Evolutionary conservation across 2,888 invertebrate genomes (phyloP).

Genomic region (Copidosoma aretas): DNA sequence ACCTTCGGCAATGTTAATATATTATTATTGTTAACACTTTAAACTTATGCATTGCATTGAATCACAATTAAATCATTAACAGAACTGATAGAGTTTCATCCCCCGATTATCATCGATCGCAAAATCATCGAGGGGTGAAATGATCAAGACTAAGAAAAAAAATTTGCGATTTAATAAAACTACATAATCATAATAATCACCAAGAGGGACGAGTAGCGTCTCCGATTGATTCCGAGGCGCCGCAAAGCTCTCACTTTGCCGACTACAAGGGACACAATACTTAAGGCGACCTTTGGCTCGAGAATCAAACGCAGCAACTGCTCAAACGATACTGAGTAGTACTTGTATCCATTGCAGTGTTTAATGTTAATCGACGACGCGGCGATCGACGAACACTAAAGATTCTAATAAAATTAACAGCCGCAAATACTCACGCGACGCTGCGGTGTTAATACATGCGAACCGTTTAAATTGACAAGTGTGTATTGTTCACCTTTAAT

Average conservation of each 20-base stretch:
- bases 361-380: not conserved
- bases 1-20: too few relatives aligned
- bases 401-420: constrained; percentile 27
- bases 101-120: too few relatives aligned
- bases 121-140: not conserved
- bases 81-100: too few relatives aligned
- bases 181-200: constrained; percentile 17
- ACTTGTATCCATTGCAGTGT: too few relatives aligned
- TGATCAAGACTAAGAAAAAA: not conserved
- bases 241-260: constrained; percentile 20
- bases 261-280: not conserved
- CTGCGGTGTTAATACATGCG: not conserved
- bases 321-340: constrained; percentile 7
- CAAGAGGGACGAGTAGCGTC: constrained; percentile 27
- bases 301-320: constrained; percentile 1
- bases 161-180: not conserved
- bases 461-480: too few relatives aligned
- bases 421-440: not conserved
- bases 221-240: constrained; percentile 25
- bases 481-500: too few relatives aligned
- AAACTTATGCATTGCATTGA: too few relatives aligned
- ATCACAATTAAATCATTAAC: too few relatives aligned
- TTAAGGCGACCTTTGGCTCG: not conserved
- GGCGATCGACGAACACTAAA: constrained; percentile 4
- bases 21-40: too few relatives aligned